These are phyloP conservation scores for Odocoileus virginianus DNA, from an alignment of 2,113 vertebrate genomes.

Conservation along the genomic window DNA sequence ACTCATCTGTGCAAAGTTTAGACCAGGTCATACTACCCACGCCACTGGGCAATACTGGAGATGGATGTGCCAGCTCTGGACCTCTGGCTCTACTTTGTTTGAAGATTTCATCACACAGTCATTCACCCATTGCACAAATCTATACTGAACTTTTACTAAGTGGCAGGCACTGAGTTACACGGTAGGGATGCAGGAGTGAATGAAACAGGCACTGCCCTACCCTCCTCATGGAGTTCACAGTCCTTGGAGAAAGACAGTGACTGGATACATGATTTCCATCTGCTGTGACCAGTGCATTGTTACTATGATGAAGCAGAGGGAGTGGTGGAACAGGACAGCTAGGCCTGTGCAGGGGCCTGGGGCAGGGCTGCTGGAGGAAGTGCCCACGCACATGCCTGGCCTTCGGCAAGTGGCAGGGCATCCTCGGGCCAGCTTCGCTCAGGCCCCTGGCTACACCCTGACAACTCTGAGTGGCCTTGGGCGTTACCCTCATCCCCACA, in stretches of 20 bases:
- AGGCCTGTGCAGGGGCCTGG: neutral
- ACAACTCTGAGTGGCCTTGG: conserved; percentile 44
- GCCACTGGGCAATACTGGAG: neutral
- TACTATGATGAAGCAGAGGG: neutral
- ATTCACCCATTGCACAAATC: neutral
- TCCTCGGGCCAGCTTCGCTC: neutral
- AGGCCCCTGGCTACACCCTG: neutral
- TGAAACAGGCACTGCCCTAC: neutral
- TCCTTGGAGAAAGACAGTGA: neutral
- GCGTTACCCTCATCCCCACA: conserved; percentile 9
- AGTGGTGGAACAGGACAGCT: neutral
- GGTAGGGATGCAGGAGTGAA: neutral
- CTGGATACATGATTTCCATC: rapidly evolving
- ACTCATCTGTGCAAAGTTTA: conserved; percentile 11
- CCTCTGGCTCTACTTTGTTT: neutral
- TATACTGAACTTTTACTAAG: neutral
- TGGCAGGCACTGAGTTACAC: neutral
- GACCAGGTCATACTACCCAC: neutral
- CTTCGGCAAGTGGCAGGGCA: neutral
- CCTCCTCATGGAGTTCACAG: neutral
- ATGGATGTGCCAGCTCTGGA: neutral
- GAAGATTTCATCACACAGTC: neutral
- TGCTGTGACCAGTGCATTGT: rapidly evolving
- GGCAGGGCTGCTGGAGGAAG: neutral
- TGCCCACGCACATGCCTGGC: rapidly evolving